Percentiles rank a stretch among this genome's conserved stretches.
phyloP scores from a whole-genome alignment of 1,140 invertebrate genomes.

The Elymnias hypermnestra region DNA sequence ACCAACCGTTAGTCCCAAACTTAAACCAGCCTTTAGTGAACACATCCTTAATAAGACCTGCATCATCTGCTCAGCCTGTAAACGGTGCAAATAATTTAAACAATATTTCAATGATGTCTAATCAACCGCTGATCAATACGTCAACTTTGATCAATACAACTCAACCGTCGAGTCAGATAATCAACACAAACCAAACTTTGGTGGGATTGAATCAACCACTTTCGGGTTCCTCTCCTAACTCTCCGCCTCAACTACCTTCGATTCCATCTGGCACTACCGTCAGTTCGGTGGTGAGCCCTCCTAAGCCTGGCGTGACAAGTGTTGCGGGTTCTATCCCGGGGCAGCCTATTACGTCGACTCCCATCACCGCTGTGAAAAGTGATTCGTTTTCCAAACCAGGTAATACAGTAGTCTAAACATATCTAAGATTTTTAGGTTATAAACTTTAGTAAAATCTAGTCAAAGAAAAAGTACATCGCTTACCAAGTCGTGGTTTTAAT shows the following conservation, averaged over 20 bases:
- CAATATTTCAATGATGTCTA: conserved; percentile 11
- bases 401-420: too few relatives aligned
- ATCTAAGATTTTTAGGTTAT: conserved; percentile 29
- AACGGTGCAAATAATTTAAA: conserved; percentile 1
- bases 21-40: conserved; percentile 10
- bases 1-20: conserved; percentile 6
- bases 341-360: conserved; percentile 56
- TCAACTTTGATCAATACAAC: conserved; percentile 20
- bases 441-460: too few relatives aligned
- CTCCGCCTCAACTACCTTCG: conserved; percentile 37
- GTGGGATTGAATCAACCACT: conserved; percentile 34
- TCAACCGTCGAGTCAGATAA: conserved; percentile 18
- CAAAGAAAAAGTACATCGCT: too few relatives aligned
- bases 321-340: conserved; percentile 28
- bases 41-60: too few relatives aligned
- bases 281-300: conserved; percentile 37
- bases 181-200: conserved; percentile 24
- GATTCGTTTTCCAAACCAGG: conserved; percentile 57
- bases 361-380: conserved; percentile 49
- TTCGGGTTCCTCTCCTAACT: conserved; percentile 31
- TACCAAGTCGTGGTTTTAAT: too few relatives aligned
- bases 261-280: conserved; percentile 43
- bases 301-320: conserved; percentile 25
- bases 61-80: too few relatives aligned
- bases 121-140: conserved; percentile 18